A percentile compares a stretch with the other conserved stretches of the same genome.
phyloP scores from a whole-genome alignment of 2,113 vertebrate species.

The Anhinga rufa region DNA sequence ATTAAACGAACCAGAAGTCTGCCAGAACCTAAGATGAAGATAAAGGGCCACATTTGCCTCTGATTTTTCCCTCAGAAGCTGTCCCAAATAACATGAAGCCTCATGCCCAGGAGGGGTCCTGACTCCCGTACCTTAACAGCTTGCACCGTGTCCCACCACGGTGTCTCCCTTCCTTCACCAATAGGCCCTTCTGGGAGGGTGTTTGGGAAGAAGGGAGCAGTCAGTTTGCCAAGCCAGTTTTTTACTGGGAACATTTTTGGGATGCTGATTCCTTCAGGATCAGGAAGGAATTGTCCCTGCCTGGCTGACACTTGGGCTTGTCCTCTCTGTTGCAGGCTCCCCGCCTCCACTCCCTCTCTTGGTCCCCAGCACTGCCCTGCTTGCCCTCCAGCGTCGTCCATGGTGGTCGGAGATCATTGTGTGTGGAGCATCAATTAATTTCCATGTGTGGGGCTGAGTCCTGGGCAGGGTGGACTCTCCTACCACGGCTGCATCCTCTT shows the following conservation, averaged over 20 bases:
- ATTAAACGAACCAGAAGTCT: background rate
- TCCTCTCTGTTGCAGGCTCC: background rate
- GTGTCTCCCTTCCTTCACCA: background rate
- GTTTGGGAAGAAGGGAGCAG: background rate
- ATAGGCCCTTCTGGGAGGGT: background rate
- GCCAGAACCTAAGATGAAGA: background rate
- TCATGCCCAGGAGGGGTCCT: background rate
- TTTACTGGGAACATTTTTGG: background rate
- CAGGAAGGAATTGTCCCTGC: background rate
- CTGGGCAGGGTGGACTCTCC: background rate
- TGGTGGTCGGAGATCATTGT: background rate
- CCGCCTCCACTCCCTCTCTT: background rate
- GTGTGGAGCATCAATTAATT: background rate
- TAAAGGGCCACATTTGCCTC: background rate
- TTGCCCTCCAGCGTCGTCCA: rapidly evolving
- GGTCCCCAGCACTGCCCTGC: background rate
- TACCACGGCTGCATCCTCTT: background rate
- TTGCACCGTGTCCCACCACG: rapidly evolving
- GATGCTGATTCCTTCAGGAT: background rate
- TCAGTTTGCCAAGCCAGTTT: background rate
- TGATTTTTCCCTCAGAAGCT: background rate
- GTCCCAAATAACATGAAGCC: background rate
- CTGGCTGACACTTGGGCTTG: background rate
- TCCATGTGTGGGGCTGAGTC: background rate
- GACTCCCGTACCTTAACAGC: background rate